These are phyloP conservation scores for Leucania comma DNA, from an alignment of 2,888 invertebrate genomes.

Conservation along the genomic window DNA sequence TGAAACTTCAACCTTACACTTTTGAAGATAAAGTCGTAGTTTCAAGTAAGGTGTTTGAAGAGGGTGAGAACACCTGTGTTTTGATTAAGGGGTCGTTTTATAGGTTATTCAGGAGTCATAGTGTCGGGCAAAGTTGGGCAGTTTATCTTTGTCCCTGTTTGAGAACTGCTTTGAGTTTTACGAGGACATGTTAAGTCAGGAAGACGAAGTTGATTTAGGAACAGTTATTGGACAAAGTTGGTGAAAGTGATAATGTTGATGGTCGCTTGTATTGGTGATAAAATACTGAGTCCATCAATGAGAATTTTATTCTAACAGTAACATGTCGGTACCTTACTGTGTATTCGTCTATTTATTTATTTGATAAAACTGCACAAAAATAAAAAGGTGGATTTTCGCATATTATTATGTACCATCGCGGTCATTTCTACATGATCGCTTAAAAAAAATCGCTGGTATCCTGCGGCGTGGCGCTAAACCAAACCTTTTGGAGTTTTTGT, in stretches of 20 bases:
- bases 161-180: constrained; percentile 44
- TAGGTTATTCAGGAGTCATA: constrained; percentile 58
- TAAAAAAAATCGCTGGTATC: no score
- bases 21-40: constrained; percentile 1
- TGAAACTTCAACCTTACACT: constrained; percentile 56
- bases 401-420: no score
- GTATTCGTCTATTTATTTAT: no score
- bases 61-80: constrained; percentile 62
- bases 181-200: constrained; percentile 28
- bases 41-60: background rate
- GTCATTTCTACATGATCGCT: no score
- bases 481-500: no score
- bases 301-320: background rate
- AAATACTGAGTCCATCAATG: background rate
- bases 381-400: no score
- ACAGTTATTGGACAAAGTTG: constrained; percentile 12
- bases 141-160: constrained; percentile 52
- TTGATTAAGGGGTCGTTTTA: constrained; percentile 64
- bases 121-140: constrained; percentile 46
- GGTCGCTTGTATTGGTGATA: background rate
- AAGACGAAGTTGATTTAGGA: constrained; percentile 49
- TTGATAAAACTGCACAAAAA: no score
- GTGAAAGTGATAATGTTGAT: constrained; percentile 10
- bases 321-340: no score
- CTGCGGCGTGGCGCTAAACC: no score